Base-by-base conservation (phyloP, 2,888 invertebrate genomes). In the Onchidella celtica region DNA sequence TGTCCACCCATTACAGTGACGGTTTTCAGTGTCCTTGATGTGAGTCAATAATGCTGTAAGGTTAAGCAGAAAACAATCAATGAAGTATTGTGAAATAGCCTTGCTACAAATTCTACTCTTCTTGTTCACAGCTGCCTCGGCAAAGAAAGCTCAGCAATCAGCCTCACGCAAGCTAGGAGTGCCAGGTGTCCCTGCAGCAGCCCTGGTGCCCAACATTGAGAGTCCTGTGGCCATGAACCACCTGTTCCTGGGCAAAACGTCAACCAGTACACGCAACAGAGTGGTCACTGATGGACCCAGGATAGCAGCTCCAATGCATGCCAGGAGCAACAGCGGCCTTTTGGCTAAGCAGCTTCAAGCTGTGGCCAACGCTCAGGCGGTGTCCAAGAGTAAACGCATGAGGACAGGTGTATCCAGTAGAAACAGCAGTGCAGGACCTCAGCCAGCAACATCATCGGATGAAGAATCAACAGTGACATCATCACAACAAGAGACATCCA, bases 161-260 rank as follows among this genome's bases (percentile, higher is more conserved):
- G 6, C 55, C 9, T 4, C 36, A 59, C 47, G n/a, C 27, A 32
- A 55, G 14, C 29, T 47, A 47, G 61, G 70, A 34, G 38, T 21
- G 17, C 17, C 36, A 21, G 27, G 57, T 24, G 38, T 73, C 4
- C 79, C 65, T 66, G 86, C 88, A 3, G 84, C 86, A 0, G 78
- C 82, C 24, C 82, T 91, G 47, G 86, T 89, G 9, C 90, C 91
- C 55, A 89, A 86, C 74, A 90, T 92, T 24, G 90, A 91, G 81
- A 86, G 89, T 21, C 91, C 92, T 0, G 87, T 87, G 3, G 92
- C 92, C 73, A 89, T 93, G 85, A 93, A 93, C 83, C 93, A 93
- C 79, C 86, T 93, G 80, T 92, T 93, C 81, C 86, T 93, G 21
- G 90, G 90, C 17, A 90, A 89, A 61, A 80, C 86, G 34, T 32